Evolutionary conservation across 2,797 vertebrate genomes (phyloP), one percentile per base, ranked within the genome.

Genomic region (Avahi laniger): DNA sequence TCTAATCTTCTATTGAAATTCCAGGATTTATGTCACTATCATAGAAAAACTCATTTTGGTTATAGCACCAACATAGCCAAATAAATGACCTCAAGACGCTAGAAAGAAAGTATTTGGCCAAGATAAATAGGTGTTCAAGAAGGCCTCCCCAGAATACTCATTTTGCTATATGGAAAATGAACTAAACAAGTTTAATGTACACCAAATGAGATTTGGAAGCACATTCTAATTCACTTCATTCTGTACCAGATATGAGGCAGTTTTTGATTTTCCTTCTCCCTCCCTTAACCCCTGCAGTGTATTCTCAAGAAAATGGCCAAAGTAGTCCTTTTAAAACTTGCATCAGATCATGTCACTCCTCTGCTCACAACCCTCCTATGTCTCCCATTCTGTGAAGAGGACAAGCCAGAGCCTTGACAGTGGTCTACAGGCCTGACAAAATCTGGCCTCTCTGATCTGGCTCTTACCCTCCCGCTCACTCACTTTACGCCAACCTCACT

Each of bases 41-140:
- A 98, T 97, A 97, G 97, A 97, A 98, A 98, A 98, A 96, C 97
- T 97, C 97, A 98, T 97, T 97, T 97, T 97, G 92, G 95, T 96
- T 97, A 96, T 96, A 97, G 95, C 89, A 95, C 95, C 96, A 97
- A 92, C 97, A 97, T 85, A 85, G 69, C 89, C 96, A 97, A 98
- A 97, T 95, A 98, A 98, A 98, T 97, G 97, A 96, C 92, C 97
- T 97, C 97, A 94, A 97, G 96, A 98, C 97, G 97, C 94, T 61
- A 65, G 89, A 94, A 97, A 97, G 96, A 96, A 98, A 97, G 75
- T 96, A 96, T 96, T 97, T 96, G 97, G 97, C 81, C 93, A 95
- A 96, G 96, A 98, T 93, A 97, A 97, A 97, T 96, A 97, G 96
- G 93, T 97, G 61, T 96, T 97, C 93, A 70, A 97, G 96, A 46